Evolutionary conservation across 2,113 vertebrate genomes (phyloP), one percentile per base, ranked within the genome.

Genomic region (Mustela lutreola): DNA sequence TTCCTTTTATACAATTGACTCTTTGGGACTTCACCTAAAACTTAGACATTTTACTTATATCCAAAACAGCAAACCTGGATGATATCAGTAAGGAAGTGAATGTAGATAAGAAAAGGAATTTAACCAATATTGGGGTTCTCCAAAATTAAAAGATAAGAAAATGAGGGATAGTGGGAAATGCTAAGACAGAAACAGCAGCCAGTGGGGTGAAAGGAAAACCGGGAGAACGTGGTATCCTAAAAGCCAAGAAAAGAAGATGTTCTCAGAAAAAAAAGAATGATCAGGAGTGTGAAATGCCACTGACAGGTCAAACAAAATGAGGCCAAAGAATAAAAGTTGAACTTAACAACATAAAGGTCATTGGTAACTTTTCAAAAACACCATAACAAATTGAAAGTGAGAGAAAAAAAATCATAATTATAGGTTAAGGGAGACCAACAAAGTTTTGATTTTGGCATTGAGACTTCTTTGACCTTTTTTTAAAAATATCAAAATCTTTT

Each of bases 381-480:
- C 36, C 12, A 45, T 3, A 58, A 50, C 81, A 36, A 31, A 60
- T 33, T 15, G 62, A 80, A 80, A 76, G 45, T 65, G 26, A 60
- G 79, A 60, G 93, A 93, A 93, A 70, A 70, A 26, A 58, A 26
- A 7, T 48, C 4, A 5, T 63, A 48, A 24, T 31, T 80, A 24
- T 33, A 42, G 70, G 11, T 33, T 53, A 84, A 73, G 11, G 5
- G 81, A 89, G 36, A 90, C 62, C 56, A 79, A 48, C 11, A 83
- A 79, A 95, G 62, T 92, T 81, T 36, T 71, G 6, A 63, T 90
- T 84, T 63, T 62, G 28, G 45, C 14, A 56, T 50, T 76, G 70
- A 92, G 11, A 62, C 56, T 75, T 60, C 19, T 91, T 87, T 60
- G 71, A 75, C 65, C 53, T 94, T 71, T 94, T 16, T 83, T 76